Conservation (phyloP, 2,888 invertebrate species). For the Stenotaenia linearis region DNA sequence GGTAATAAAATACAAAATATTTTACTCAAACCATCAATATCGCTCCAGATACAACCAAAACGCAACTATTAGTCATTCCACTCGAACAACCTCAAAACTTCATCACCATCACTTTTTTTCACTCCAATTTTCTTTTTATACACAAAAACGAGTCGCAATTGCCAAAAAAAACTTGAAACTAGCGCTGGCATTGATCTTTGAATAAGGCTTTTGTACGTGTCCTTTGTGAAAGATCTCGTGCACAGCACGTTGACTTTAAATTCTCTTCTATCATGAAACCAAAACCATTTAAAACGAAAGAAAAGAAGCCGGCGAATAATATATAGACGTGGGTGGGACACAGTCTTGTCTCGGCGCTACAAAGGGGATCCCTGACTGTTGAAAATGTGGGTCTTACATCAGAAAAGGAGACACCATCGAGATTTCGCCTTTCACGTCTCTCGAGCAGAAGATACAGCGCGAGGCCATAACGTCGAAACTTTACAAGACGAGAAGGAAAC, state of each 20-base stretch:
- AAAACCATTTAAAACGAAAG: neutral
- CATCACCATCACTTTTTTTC: neutral
- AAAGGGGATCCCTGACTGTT: neutral
- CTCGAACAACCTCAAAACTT: no score
- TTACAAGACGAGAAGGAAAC: neutral
- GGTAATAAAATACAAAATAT: no score
- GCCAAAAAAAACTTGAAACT: neutral
- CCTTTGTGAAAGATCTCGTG: neutral
- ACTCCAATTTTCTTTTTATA: neutral
- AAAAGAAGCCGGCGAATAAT: neutral
- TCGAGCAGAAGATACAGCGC: neutral
- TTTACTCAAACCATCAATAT: no score
- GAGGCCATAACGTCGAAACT: neutral
- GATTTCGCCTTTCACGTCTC: neutral
- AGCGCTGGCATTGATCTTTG: neutral
- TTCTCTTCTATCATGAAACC: neutral
- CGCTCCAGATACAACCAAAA: neutral
- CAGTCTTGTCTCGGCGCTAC: neutral
- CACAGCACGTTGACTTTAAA: neutral
- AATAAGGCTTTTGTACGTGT: constrained; percentile 21
- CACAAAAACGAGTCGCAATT: neutral
- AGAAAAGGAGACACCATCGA: neutral
- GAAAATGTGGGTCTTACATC: neutral
- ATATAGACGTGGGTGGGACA: neutral
- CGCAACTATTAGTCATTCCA: neutral